Base-by-base conservation (phyloP, 2,113 vertebrate genomes). In the Grantiella picta region DNA sequence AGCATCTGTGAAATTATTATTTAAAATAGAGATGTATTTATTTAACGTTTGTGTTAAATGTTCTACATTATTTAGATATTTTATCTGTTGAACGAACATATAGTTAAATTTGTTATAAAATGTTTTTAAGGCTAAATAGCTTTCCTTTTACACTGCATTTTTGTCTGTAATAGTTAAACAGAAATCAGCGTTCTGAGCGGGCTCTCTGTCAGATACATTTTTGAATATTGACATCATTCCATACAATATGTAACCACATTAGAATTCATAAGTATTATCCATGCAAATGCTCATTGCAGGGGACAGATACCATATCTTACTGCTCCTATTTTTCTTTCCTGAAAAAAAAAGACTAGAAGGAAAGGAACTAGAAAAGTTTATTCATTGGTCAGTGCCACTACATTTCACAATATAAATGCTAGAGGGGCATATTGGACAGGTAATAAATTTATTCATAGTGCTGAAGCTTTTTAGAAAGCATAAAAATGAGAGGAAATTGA, bases 401-500 rank as follows among this genome's bases (percentile, higher is more conserved):
- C 42, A 50, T 92, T 95, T 90, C 45, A 40, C 40, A 76, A 19
- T 79, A 72, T 72, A 91, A 89, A 68, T 72, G 42, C 68, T 82
- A 63, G 52, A 94, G 64, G 42, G 56, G 28, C 33, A 15, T 81
- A 76, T 52, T 13, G 1, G 27, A 81, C 31, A 81, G 35, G 75
- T 86, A 69, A 91, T 94, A 85, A 45, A 94, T 94, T 83, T 92
- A 96, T 92, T 88, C 38, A 72, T 50, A 69, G 13, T 59, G 29
- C 27, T 85, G 36, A 90, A 90, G 36, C 12, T 87, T 90, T 96
- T 70, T 59, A 89, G 50, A 85, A 88, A 57, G 40, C 70, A 92
- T 69, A 77, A 94, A 94, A 88, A 94, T 60, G 31, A 31, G 47
- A 94, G 75, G 64, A 92, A 96, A 94, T 63, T 61, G 53, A 87